Evolutionary conservation across 2,797 vertebrate genomes (phyloP), one percentile per base, ranked within the genome.

Genomic region (Mionectes olivaceus): DNA sequence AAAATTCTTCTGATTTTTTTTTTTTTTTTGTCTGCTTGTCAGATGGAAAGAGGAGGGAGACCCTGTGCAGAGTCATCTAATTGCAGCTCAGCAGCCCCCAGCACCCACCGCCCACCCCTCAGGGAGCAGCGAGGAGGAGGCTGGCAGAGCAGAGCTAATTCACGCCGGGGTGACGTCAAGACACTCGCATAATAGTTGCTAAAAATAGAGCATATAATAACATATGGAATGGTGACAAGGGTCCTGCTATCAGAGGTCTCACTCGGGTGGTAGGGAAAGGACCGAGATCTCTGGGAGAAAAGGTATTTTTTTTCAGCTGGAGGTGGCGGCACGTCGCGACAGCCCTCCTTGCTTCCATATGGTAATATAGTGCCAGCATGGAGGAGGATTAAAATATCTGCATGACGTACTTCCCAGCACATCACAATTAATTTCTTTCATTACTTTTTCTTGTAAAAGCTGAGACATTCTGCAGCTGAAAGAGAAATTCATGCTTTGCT

Each of bases 131-230:
- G 9, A 89, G 77, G 18, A 81, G 77, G 83, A 77, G 96, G 89
- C 21, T 95, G 95, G 93, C 73, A 17, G 74, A 78, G 65, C 91
- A 57, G 59, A 67, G 96, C 88, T 63, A 47, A 93, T 76, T 85
- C 94, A 83, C 37, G n/a, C 94, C 6, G 19, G 19, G 43, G 78
- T 95, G 96, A 97, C 96, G 91, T 97, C 97, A 97, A 96, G 90
- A 71, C 90, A 77, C 77, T 94, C 52, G 16, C 71, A 87, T 83
- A 95, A 95, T 37, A 65, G 93, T 5, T 56, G 92, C 97, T 96
- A 97, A 96, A 97, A 97, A 97, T 94, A 93, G 25, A 39, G 69
- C 55, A 37, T 56, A 19, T 47, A 47, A 89, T n/a, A 92, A 87
- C 75, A 74, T 47, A 90, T 53, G 74, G 87, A 88, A 70, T 44